Evolutionary conservation across 2,797 vertebrate genomes (phyloP), one percentile per base, ranked within the genome.

Genomic region (Sitta carolinensis): DNA sequence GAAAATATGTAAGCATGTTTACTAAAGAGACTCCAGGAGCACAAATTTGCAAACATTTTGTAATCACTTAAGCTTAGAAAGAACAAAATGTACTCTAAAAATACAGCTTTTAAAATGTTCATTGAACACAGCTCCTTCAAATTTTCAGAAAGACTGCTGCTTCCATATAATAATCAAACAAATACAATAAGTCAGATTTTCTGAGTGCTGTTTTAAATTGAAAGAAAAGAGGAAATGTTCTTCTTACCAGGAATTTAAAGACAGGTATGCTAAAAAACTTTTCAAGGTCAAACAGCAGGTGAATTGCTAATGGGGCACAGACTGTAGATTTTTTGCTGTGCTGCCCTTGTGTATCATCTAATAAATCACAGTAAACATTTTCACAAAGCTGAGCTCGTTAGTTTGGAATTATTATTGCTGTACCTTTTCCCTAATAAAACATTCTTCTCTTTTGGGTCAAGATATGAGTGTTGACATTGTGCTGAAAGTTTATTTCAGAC

Each of bases 21-120:
- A 82, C 58, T 84, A 78, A 62, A 74, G 18, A 92, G 88, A 93
- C 52, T 91, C 93, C 87, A 90, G 64, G 54, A 97, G 85, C 54
- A 76, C 70, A 79, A 84, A 95, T 96, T 94, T 96, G 84, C 87
- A 77, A 94, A 77, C 54, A 88, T 90, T 97, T 95, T 95, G 52
- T 94, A 94, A 66, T 95, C 82, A 83, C 29, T 90, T 96, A 95
- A 85, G 57, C 50, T 88, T 95, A 79, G 58, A 75, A 75, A 87
- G 86, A 90, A 72, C n/a, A 95, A 92, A 97, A 94, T 80, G 40
- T 79, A 29, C 70, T 84, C 58, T 61, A 64, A 84, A 89, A 91
- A 68, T 93, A 80, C 75, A 95, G 89, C 84, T 85, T 95, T 95
- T 94, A 91, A 94, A 92, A 79, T 88, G 21, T 93, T 96, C 57